Conservation (phyloP, 2,797 vertebrate genomes). For the Gallirallus australis region DNA sequence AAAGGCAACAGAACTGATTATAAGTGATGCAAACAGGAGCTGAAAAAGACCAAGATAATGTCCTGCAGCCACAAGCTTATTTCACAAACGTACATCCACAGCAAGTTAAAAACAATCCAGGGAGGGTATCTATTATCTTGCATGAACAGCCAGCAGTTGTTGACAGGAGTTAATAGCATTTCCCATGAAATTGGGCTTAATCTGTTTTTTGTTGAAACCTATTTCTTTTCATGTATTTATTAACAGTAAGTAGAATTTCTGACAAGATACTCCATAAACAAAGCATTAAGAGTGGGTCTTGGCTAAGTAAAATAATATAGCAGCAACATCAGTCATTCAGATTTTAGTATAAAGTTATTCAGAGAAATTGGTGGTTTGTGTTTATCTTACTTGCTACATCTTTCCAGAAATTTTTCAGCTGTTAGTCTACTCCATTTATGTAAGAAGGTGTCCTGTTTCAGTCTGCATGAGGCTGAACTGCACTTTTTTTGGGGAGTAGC, state of each 20-base stretch:
- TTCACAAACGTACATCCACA: background rate
- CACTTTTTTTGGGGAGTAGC: background rate
- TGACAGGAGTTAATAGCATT: constrained; percentile 52
- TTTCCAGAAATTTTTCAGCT: constrained; percentile 13
- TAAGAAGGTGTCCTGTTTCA: background rate
- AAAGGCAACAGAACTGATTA: constrained; percentile 7
- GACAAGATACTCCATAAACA: background rate
- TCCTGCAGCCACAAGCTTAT: constrained; percentile 28
- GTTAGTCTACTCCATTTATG: background rate
- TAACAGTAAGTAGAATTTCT: constrained; percentile 48
- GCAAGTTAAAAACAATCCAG: constrained; percentile 46
- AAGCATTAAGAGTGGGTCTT: background rate
- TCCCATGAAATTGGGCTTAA: constrained; percentile 28
- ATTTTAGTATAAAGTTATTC: constrained; percentile 12
- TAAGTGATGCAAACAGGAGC: constrained; percentile 26
- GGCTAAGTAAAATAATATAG: background rate
- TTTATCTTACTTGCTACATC: background rate
- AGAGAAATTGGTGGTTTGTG: background rate
- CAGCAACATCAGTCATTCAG: background rate
- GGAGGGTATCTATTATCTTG: constrained; percentile 43
- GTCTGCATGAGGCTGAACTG: background rate
- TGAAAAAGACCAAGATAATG: background rate
- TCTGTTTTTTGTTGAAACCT: background rate
- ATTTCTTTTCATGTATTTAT: constrained; percentile 22
- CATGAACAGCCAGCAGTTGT: constrained; percentile 31